Conservation (phyloP, 2,797 vertebrate genomes). For the Pseudochirops cupreus region DNA sequence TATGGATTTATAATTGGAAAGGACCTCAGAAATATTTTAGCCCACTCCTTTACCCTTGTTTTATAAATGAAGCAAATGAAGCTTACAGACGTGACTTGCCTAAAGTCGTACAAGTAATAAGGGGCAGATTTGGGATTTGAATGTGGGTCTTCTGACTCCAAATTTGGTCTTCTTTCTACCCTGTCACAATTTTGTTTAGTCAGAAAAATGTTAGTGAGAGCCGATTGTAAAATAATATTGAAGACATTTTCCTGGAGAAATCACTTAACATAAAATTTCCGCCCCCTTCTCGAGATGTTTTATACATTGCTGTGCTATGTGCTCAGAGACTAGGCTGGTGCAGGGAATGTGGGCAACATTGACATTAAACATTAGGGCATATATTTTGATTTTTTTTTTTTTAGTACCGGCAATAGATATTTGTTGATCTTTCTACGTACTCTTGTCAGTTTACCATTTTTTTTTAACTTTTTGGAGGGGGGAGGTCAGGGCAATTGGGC, state of each 20-base stretch:
- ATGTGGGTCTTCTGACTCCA: neutral
- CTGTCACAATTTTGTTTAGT: neutral
- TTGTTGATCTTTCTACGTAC: neutral
- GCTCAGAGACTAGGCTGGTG: neutral
- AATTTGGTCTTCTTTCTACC: neutral
- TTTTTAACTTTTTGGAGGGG: too few species aligned
- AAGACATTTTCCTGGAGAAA: neutral
- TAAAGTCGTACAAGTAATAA: neutral
- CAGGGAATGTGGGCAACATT: neutral
- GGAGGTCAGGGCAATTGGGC: too few species aligned
- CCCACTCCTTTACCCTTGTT: neutral
- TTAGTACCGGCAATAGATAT: neutral
- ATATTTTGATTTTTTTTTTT: neutral
- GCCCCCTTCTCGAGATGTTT: neutral
- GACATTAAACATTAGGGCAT: neutral
- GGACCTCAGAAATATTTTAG: neutral
- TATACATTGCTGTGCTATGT: neutral
- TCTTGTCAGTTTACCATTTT: neutral
- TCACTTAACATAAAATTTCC: neutral
- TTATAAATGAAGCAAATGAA: neutral
- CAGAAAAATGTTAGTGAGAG: neutral
- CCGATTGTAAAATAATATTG: neutral
- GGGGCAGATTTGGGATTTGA: neutral
- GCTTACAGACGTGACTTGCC: neutral
- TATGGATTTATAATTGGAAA: neutral